phyloP scores from a whole-genome alignment of 2,113 vertebrate genomes.

The Bubo scandiacus region DNA sequence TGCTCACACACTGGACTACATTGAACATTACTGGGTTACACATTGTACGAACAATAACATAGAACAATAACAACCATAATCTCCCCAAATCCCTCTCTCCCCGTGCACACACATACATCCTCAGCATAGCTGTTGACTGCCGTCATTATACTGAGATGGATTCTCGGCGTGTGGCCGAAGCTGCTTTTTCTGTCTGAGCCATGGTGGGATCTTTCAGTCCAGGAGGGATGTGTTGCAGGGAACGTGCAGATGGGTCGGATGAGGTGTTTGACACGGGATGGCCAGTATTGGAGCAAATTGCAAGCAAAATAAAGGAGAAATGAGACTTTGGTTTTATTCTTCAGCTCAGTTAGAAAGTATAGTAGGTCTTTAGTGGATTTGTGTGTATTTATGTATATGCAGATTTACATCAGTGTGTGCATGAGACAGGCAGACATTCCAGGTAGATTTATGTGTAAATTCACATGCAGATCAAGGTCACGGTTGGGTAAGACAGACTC shows the following conservation, averaged over 20 bases:
- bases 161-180: constrained; percentile 15
- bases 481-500: not conserved
- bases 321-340: not conserved
- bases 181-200: constrained; percentile 23
- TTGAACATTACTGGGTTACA: not conserved
- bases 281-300: not conserved
- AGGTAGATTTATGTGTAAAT: not conserved
- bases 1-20: not conserved
- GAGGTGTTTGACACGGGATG: not conserved
- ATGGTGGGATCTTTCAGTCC: not conserved
- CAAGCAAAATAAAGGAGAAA: not conserved
- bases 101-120: not conserved
- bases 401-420: not conserved
- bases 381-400: not conserved
- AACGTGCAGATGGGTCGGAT: not conserved
- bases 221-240: not conserved
- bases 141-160: not conserved
- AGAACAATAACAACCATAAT: not conserved
- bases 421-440: not conserved
- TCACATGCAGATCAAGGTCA: constrained; percentile 19
- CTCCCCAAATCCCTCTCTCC: not conserved
- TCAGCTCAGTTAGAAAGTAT: not conserved
- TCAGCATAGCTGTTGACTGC: not conserved
- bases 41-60: not conserved
- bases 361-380: not conserved